Percentiles rank a stretch among this genome's conserved stretches.
phyloP scores from a whole-genome alignment of 1,140 invertebrate species.

The Neoseiulus cucumeris region DNA sequence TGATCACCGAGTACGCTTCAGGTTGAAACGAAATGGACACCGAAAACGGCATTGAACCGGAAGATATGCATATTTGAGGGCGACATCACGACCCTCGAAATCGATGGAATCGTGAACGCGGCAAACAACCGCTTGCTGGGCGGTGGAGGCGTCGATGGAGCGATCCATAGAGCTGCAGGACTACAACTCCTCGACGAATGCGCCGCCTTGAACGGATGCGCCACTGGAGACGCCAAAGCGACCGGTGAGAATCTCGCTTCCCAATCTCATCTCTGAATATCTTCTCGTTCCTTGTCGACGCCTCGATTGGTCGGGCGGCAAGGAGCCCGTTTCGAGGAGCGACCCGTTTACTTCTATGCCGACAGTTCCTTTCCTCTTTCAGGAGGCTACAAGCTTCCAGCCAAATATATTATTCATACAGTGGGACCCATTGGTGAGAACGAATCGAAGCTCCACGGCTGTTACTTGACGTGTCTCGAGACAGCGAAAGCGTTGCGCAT shows the following conservation, averaged over 20 bases:
- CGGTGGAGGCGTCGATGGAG: constrained; percentile 70
- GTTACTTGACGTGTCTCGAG: constrained; percentile 45
- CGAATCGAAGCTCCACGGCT: constrained; percentile 38
- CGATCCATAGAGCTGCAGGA: constrained; percentile 59
- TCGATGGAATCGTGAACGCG: constrained; percentile 80
- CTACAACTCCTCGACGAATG: constrained; percentile 44
- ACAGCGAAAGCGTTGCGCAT: constrained; percentile 39
- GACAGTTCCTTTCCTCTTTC: neutral
- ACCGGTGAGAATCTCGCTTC: constrained; percentile 34
- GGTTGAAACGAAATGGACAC: constrained; percentile 11
- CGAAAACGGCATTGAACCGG: constrained; percentile 17
- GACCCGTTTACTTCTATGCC: neutral
- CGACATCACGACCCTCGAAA: constrained; percentile 66
- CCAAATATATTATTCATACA: constrained; percentile 61
- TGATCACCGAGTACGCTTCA: constrained; percentile 11
- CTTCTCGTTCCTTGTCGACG: neutral
- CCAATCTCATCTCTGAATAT: too few species aligned
- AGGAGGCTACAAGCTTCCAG: constrained; percentile 44
- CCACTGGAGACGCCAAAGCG: constrained; percentile 55
- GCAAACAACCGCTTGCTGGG: constrained; percentile 55
- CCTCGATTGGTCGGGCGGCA: neutral
- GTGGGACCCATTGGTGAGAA: constrained; percentile 56
- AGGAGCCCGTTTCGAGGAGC: neutral
- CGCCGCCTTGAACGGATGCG: constrained; percentile 43
- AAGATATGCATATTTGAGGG: constrained; percentile 32